Evolutionary conservation across 2,888 invertebrate species (phyloP), one percentile per base, ranked within the genome.

Genomic region (Phengaris alcon): DNA sequence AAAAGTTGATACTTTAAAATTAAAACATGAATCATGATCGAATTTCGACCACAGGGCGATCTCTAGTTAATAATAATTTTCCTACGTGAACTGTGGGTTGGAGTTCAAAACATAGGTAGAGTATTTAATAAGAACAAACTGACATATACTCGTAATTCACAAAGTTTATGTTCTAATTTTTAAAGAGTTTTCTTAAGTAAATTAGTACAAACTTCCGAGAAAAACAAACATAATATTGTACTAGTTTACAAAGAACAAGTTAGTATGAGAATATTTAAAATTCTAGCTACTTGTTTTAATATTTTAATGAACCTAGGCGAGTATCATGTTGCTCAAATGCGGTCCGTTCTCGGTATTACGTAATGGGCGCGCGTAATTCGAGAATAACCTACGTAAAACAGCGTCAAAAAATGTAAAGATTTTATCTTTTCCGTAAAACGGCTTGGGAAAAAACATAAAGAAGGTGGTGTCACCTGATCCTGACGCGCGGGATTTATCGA

Each of bases 391-490:
- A 86, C 86, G 89, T 89, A 91, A 91, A 91, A 88, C 92, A 89
- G 90, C 90, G 91, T 93, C 93, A 93, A 93, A 93, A 93, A 93
- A 93, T 93, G 94, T 93, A 91, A 90, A 93, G 93, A 94, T 94
- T 90, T 92, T 93, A 93, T 94, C 94, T 92, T 93, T 93, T 84
- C 92, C 90, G 91, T 93, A 93, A 93, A 94, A 93, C 88, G 90
- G 93, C 91, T 91, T 93, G 93, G 93, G 94, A 94, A 94, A 93
- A 94, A 93, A 94, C 94, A 94, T 94, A 94, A 94, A 94, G 93
- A 93, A 93, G 92, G 90, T 88, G 91, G 92, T 93, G 93, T 93
- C 94, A 93, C 93, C 93, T 93, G 93, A 93, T 90, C 92, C 89
- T 86, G 93, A 91, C 93, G 90, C 89, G 80, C 80, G 82, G 82